Evolutionary conservation across 2,113 vertebrate species (phyloP).

Genomic region (Bambusicola thoracicus): DNA sequence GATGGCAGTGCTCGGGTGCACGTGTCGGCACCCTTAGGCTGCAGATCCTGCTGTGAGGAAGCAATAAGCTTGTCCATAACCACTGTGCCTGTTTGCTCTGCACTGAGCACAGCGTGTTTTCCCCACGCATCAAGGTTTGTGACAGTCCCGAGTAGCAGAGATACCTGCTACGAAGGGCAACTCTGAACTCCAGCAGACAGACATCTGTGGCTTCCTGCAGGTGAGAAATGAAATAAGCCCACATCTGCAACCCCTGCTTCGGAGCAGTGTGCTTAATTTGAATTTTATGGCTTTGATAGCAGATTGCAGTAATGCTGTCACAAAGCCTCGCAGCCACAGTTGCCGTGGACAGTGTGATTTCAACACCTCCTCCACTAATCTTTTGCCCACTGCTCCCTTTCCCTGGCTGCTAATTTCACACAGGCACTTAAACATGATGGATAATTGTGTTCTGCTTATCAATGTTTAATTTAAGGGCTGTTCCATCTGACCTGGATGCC

Average conservation of each 20-base stretch:
- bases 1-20: neutral
- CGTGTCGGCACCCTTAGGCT: neutral
- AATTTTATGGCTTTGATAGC: slow-evolving; percentile 66
- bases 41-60: neutral
- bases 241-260: slow-evolving; percentile 6
- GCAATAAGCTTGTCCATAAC: fast-evolving
- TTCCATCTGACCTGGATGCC: slow-evolving; percentile 79
- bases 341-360: slow-evolving; percentile 44
- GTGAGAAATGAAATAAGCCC: neutral
- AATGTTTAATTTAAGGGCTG: slow-evolving; percentile 77
- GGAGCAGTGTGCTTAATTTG: slow-evolving; percentile 42
- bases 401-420: slow-evolving; percentile 75
- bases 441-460: slow-evolving; percentile 76
- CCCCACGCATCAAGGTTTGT: fast-evolving
- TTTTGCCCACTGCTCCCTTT: slow-evolving; percentile 58
- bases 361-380: slow-evolving; percentile 60
- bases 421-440: slow-evolving; percentile 73
- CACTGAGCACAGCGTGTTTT: neutral
- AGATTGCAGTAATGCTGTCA: slow-evolving; percentile 10
- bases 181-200: neutral
- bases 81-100: neutral
- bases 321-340: slow-evolving; percentile 40
- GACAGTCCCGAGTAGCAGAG: neutral
- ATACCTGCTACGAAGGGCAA: neutral
- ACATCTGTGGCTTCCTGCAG: neutral